These are phyloP conservation scores for Myrmecophaga tridactyla DNA, from an alignment of 2,113 vertebrate species.

Conservation along the genomic window DNA sequence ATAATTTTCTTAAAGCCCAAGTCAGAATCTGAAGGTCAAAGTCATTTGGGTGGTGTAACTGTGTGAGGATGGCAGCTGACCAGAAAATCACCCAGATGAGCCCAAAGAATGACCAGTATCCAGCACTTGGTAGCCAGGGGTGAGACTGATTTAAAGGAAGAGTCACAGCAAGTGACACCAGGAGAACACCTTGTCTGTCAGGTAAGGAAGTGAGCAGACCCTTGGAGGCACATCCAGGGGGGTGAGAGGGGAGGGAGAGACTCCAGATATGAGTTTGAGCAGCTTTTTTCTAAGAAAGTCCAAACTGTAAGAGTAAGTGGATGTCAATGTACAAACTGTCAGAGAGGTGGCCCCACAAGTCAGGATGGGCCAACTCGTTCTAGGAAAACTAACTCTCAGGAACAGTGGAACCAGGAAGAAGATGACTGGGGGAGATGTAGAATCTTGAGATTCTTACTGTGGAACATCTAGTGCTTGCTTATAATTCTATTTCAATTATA, in stretches of 20 bases:
- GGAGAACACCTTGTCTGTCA: rapidly evolving
- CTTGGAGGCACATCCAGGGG: neutral
- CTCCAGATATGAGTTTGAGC: rapidly evolving
- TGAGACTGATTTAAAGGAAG: neutral
- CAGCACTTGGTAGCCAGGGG: rapidly evolving
- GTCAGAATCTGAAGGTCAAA: neutral
- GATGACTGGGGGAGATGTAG: neutral
- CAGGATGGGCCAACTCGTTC: too few relatives aligned
- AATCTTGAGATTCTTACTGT: neutral
- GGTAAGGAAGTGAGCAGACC: neutral
- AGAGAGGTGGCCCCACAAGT: neutral
- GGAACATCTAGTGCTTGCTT: rapidly evolving
- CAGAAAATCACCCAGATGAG: neutral
- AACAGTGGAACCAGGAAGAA: rapidly evolving
- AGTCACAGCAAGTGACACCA: neutral
- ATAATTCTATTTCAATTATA: too few relatives aligned
- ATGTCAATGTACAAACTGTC: rapidly evolving
- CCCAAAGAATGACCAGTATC: too few relatives aligned
- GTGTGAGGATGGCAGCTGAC: neutral
- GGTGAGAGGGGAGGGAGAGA: neutral
- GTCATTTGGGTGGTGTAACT: too few relatives aligned
- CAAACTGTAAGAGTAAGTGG: rapidly evolving
- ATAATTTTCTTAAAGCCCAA: neutral
- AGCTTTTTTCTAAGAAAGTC: neutral
- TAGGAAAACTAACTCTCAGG: neutral